These are phyloP conservation scores for Epinephelus awoara DNA, from an alignment of 2,797 vertebrate genomes.

Conservation along the genomic window DNA sequence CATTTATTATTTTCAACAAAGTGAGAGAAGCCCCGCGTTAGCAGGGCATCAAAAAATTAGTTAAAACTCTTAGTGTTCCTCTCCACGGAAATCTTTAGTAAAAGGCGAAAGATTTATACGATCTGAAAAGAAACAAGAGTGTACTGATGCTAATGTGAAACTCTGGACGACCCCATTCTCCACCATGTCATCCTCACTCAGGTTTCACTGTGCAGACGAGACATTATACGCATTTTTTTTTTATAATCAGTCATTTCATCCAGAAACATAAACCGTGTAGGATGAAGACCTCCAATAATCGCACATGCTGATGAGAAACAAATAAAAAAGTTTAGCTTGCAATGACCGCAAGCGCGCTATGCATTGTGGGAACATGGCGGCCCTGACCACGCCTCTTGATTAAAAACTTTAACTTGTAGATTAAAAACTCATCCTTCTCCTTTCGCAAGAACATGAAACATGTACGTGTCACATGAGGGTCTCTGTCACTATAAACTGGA, in stretches of 20 bases:
- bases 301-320: neutral
- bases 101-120: constrained; percentile 73
- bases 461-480: neutral
- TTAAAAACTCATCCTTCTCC: fast-evolving
- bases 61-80: constrained; percentile 35
- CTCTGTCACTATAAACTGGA: fast-evolving
- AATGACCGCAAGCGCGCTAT: neutral
- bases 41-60: constrained; percentile 62
- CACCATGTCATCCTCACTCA: neutral
- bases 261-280: fast-evolving
- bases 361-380: constrained; percentile 40
- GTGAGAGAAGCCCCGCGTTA: fast-evolving
- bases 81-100: constrained; percentile 76
- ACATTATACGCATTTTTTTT: no score
- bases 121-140: constrained; percentile 71
- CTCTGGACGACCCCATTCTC: fast-evolving
- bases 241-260: no score
- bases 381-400: neutral
- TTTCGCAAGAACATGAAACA: neutral
- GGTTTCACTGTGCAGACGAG: neutral
- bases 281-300: fast-evolving
- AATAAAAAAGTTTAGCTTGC: fast-evolving
- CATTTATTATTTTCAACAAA: fast-evolving
- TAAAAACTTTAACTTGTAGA: no score
- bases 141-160: neutral